Conservation (phyloP, 2,888 invertebrate species). For the Chirona hameri region DNA sequence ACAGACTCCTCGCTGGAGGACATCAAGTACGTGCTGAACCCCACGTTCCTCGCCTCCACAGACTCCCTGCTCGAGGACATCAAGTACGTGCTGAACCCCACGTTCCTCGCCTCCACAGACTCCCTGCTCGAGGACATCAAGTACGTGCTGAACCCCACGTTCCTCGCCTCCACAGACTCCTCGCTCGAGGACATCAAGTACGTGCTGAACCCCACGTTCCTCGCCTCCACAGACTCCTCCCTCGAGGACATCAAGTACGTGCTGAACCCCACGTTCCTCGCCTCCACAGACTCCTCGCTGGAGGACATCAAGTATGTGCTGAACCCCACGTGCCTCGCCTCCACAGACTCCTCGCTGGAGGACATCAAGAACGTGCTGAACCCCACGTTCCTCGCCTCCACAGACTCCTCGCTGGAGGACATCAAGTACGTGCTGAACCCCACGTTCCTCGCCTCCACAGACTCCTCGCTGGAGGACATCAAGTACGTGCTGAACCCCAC, state of each 20-base stretch:
- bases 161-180: constrained; percentile 71
- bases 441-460: constrained; percentile 73
- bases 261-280: constrained; percentile 94
- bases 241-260: constrained; percentile 98
- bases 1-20: constrained; percentile 93
- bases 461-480: constrained; percentile 95
- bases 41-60: constrained; percentile 75
- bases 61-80: constrained; percentile 97
- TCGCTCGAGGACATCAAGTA: constrained; percentile 98
- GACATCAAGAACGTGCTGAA: constrained; percentile 98
- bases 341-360: constrained; percentile 85
- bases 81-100: constrained; percentile 96
- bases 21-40: constrained; percentile 97
- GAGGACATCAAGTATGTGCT: constrained; percentile 98
- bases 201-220: constrained; percentile 95
- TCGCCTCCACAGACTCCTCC: constrained; percentile 75
- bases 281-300: constrained; percentile 75
- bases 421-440: constrained; percentile 98
- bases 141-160: constrained; percentile 97
- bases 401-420: constrained; percentile 93
- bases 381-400: constrained; percentile 78
- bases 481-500: constrained; percentile 98
- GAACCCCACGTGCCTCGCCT: constrained; percentile 88
- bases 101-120: constrained; percentile 73
- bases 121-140: constrained; percentile 97